A percentile compares a stretch with the other conserved stretches of the same genome.
phyloP scores from a whole-genome alignment of 2,888 invertebrate species.

The Heteropelma amictum region DNA sequence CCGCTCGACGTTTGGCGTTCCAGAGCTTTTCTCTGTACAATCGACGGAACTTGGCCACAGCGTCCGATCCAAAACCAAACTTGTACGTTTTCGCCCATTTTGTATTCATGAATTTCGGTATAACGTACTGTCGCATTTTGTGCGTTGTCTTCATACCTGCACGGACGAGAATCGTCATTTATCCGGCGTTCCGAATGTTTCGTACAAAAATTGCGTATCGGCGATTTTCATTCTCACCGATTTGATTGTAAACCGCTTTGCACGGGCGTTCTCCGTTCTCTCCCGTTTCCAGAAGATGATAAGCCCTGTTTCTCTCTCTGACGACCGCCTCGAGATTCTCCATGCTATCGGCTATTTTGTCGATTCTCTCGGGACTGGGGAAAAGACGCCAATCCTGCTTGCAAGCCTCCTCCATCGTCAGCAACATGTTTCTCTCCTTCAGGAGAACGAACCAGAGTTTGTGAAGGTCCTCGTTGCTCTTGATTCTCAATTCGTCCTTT shows the following conservation, averaged over 20 bases:
- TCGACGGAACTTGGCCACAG: conserved; percentile 82
- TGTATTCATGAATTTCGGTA: conserved; percentile 85
- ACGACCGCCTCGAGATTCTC: conserved; percentile 93
- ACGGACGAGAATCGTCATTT: neutral
- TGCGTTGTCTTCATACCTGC: conserved; percentile 72
- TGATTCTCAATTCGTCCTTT: conserved; percentile 93
- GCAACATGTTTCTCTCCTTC: conserved; percentile 97
- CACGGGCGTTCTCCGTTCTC: conserved; percentile 88
- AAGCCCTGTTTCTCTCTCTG: conserved; percentile 94
- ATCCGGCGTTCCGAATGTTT: neutral
- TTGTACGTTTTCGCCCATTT: conserved; percentile 82
- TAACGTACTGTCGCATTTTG: conserved; percentile 81
- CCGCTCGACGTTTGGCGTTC: conserved; percentile 68
- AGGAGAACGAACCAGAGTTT: conserved; percentile 95
- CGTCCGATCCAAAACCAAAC: conserved; percentile 80
- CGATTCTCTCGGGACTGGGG: conserved; percentile 94
- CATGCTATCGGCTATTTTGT: conserved; percentile 98
- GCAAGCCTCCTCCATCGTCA: conserved; percentile 95
- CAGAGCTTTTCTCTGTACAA: conserved; percentile 84
- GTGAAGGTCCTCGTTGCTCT: conserved; percentile 96
- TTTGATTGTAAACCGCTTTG: conserved; percentile 80
- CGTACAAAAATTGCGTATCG: no score
- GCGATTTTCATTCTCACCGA: conserved; percentile 81
- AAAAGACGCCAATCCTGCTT: conserved; percentile 84
- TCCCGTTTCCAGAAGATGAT: conserved; percentile 93